Conservation (phyloP, 64 coral and sea anemone genomes). For the Pachyseris speciosa region DNA sequence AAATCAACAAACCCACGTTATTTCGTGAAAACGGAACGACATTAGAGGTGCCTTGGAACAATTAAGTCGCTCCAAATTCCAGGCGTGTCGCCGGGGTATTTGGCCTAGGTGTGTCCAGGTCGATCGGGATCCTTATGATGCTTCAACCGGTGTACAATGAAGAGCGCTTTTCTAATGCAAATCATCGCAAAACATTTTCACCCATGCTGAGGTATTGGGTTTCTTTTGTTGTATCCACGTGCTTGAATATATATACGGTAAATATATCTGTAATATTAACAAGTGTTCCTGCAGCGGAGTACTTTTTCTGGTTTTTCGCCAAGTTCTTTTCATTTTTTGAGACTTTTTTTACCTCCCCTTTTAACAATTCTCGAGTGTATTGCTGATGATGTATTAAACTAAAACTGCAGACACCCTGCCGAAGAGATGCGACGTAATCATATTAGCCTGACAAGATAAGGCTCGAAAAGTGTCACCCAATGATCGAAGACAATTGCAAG, state of each 20-base stretch:
- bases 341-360: not conserved
- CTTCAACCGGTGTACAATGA: not conserved
- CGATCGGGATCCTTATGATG: not conserved
- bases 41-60: no score
- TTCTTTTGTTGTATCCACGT: not conserved
- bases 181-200: not conserved
- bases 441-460: no score
- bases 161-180: slow-evolving; percentile 6
- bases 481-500: not conserved
- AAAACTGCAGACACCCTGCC: no score
- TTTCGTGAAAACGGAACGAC: no score
- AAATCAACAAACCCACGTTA: no score
- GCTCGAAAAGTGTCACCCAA: not conserved
- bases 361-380: no score
- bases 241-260: not conserved
- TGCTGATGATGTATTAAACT: no score
- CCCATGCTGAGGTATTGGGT: slow-evolving; percentile 9
- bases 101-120: not conserved
- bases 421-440: no score
- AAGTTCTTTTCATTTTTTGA: not conserved
- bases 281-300: not conserved
- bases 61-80: no score
- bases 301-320: not conserved
- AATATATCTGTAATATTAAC: not conserved
- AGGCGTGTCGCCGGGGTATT: not conserved